Base-by-base conservation (phyloP, 2,113 vertebrate species). In the Channa maculata region DNA sequence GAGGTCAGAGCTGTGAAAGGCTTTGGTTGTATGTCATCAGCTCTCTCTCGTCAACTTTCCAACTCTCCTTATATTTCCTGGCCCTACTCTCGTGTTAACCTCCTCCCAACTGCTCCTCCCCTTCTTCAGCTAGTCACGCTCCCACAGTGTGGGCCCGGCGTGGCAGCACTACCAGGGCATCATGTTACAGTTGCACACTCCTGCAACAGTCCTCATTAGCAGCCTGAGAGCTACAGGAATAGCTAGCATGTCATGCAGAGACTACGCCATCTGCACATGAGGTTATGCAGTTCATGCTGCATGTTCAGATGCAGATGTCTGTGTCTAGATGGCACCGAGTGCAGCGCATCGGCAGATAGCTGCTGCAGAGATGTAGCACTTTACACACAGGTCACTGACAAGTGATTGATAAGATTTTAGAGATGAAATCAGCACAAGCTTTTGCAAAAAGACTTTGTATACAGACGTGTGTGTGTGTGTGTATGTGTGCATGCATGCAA, bases 1-100 rank as follows among this genome's bases (percentile, higher is more conserved):
- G 70, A 88, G 73, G 83, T 78, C 69, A 57, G 38, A 41, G 24
- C 44, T 74, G 11, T 60, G 54, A 80, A 71, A 80, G 70, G 13
- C 49, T 77, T 69, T 39, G 62, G 60, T 53, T 14, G 58, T 61
- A 39, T 13, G 2, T 64, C 75, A 57, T 38, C 41, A 11, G 41
- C 51, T 57, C 71, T 64, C 11, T 8, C 7, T 51, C 39, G 48
- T 64, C 43, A 4, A 1, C 37, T 64, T 43, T 13, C 5, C 6
- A 6, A 8, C 53, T 45, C 69, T 72, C 43, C 54, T 75, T 53
- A 36, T 10, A 39, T 67, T 63, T 37, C 49, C 75, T 51, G 6
- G 33, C 24, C 52, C 0, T 58, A 6, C 50, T 2, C 45, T 9
- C 45, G 4, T 4, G 8, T 53, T 24, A n/a, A 14, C 2, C 58